Conservation (phyloP, 2,113 vertebrate genomes). For the Crotalus tigris region DNA sequence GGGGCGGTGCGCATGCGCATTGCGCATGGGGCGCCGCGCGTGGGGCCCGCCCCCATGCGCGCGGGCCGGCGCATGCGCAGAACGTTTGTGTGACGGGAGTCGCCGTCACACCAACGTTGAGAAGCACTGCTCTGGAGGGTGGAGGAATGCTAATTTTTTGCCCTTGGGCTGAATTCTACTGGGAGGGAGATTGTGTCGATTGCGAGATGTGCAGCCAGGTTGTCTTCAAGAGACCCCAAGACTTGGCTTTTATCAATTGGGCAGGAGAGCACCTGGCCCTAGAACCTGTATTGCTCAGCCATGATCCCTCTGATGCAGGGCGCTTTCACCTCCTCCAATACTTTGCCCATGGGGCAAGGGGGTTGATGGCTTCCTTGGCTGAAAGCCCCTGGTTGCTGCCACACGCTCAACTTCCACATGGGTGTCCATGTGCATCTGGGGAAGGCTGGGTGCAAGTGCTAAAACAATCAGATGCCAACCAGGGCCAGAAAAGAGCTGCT, state of each 20-base stretch:
- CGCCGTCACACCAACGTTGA: too few species aligned
- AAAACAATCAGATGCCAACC: not conserved
- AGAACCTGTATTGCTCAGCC: too few species aligned
- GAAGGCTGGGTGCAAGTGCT: not conserved
- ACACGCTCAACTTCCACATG: not conserved
- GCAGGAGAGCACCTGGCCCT: not conserved
- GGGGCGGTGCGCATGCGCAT: too few species aligned
- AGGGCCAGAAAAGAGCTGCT: not conserved
- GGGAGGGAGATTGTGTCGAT: not conserved
- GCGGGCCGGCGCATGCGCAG: too few species aligned
- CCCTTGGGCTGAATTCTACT: not conserved
- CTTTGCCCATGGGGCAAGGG: not conserved
- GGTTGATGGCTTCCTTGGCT: not conserved
- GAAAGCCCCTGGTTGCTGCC: not conserved
- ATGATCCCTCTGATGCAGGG: too few species aligned
- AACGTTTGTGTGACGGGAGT: too few species aligned
- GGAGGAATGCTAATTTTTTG: not conserved
- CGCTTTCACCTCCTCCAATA: not conserved
- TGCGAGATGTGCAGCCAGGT: not conserved
- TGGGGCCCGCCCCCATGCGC: too few species aligned
- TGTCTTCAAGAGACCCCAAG: too few species aligned
- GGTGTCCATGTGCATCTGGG: not conserved
- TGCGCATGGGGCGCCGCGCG: too few species aligned
- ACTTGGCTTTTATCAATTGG: not conserved
- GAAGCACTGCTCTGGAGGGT: not conserved